phyloP scores from a whole-genome alignment of 2,113 vertebrate genomes.

The Phaetusa simplex region DNA sequence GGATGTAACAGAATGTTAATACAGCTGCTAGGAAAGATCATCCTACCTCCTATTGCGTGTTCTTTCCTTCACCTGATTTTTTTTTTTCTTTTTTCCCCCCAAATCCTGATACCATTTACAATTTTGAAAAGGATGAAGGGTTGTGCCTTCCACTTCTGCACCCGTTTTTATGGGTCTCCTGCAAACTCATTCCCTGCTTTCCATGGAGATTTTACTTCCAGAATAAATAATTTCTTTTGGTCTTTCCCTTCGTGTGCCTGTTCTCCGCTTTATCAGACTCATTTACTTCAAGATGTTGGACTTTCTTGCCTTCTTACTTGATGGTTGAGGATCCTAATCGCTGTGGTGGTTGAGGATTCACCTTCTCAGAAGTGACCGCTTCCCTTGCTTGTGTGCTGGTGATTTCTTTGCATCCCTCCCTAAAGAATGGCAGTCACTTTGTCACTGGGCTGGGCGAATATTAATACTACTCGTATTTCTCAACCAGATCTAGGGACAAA shows the following conservation, averaged over 20 bases:
- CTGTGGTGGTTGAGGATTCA: not conserved
- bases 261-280: not conserved
- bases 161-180: not conserved
- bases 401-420: not conserved
- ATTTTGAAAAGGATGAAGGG: not conserved
- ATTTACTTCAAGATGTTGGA: not conserved
- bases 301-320: not conserved
- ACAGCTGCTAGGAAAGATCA: not conserved
- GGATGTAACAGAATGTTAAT: not conserved
- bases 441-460: not conserved
- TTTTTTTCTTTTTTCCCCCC: accelerated
- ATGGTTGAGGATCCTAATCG: not conserved
- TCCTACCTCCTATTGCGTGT: not conserved
- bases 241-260: not conserved
- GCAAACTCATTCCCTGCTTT: not conserved
- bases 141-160: not conserved
- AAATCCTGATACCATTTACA: not conserved
- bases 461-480: not conserved
- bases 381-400: not conserved
- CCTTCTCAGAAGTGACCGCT: not conserved
- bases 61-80: not conserved
- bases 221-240: not conserved
- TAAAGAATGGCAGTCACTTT: not conserved
- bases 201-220: not conserved
- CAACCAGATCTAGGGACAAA: not conserved